Evolutionary conservation across 92 coral and sea anemone species (phyloP).

Genomic region (Muricea muricata): DNA sequence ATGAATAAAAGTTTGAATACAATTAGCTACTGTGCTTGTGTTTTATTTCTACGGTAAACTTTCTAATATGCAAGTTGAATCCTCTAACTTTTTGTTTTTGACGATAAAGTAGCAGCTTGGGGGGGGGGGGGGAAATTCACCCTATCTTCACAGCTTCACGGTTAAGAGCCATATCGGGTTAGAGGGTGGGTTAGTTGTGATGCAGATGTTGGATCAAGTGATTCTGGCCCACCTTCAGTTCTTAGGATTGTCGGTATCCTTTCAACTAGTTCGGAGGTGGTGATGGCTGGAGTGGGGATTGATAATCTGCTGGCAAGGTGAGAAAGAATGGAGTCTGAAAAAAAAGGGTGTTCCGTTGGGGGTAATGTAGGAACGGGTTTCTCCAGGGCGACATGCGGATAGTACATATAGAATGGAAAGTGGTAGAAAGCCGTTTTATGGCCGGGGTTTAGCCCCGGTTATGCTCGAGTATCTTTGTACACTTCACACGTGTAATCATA

Average conservation of each 20-base stretch:
- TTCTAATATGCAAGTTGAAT: no score
- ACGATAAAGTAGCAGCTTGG: no score
- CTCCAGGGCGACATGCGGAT: not conserved
- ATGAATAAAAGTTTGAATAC: no score
- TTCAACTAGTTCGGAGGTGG: not conserved
- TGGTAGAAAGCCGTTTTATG: not conserved
- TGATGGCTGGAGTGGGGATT: not conserved
- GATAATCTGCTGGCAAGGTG: not conserved
- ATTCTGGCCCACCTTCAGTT: not conserved
- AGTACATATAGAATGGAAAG: not conserved
- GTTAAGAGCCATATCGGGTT: no score
- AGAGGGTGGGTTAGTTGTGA: no score
- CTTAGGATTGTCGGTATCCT: not conserved
- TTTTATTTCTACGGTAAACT: no score
- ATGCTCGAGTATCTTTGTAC: not conserved
- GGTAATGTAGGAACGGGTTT: not conserved
- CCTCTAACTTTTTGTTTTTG: no score
- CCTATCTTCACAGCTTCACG: no score
- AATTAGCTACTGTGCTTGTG: no score
- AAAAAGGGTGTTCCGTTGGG: not conserved
- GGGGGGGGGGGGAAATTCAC: no score
- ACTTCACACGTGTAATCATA: conserved; percentile 15
- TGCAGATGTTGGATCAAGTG: no score
- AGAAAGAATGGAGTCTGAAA: not conserved
- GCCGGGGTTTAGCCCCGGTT: not conserved